Conservation (phyloP, 2,797 vertebrate genomes). For the Lepus townsendii region DNA sequence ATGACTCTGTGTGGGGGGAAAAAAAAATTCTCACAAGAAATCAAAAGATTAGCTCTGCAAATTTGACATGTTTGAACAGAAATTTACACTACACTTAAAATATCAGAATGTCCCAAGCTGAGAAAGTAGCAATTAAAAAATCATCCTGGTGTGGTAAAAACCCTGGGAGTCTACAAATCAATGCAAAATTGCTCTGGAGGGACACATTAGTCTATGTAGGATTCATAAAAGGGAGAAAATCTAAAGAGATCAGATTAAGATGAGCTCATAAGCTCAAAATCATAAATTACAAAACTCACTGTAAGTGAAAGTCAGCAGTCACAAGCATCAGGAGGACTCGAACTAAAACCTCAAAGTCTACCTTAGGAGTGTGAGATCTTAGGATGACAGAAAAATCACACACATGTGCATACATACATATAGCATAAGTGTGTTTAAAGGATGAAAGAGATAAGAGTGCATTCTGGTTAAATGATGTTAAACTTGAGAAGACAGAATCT, state of each 20-base stretch:
- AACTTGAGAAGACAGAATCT: neutral
- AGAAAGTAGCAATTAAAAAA: constrained; percentile 75
- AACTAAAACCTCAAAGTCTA: constrained; percentile 42
- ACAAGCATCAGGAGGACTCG: neutral
- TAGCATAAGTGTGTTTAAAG: neutral
- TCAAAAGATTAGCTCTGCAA: constrained; percentile 13
- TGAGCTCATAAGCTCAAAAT: constrained; percentile 41
- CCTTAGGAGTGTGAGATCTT: neutral
- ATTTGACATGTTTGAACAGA: neutral
- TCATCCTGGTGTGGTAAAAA: constrained; percentile 45
- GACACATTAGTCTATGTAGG: constrained; percentile 17
- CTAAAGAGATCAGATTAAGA: constrained; percentile 52
- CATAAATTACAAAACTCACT: neutral
- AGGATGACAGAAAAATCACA: neutral
- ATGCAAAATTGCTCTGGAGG: constrained; percentile 43
- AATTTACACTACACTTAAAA: constrained; percentile 20
- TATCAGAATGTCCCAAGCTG: neutral
- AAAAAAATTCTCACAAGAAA: constrained; percentile 30
- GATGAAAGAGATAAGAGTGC: constrained; percentile 22
- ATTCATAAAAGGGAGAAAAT: constrained; percentile 34
- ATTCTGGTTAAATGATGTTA: neutral
- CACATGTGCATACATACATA: neutral
- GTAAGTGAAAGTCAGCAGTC: neutral
- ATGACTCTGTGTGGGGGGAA: neutral
- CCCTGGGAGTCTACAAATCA: constrained; percentile 19